Evolutionary conservation across 2,113 vertebrate genomes (phyloP).

Genomic region (Acanthochromis polyacanthus): DNA sequence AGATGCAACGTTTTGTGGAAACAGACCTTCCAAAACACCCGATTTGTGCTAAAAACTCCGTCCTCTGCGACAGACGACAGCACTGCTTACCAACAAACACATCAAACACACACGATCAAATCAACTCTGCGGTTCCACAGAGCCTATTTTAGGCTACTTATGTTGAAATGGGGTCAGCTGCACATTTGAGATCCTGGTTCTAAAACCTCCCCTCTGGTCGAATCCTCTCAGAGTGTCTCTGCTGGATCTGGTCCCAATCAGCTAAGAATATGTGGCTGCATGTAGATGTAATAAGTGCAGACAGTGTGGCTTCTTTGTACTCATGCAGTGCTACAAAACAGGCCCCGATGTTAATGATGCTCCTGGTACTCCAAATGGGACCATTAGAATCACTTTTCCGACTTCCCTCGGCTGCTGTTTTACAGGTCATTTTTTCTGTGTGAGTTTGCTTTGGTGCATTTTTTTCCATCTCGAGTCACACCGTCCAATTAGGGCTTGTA

Average conservation of each 20-base stretch:
- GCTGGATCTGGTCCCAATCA: constrained; percentile 67
- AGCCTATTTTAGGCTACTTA: constrained; percentile 72
- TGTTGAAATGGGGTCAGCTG: constrained; percentile 76
- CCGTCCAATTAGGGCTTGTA: background rate
- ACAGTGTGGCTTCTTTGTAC: background rate
- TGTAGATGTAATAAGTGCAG: constrained; percentile 12
- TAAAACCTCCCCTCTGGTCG: constrained; percentile 59
- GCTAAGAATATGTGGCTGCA: constrained; percentile 38
- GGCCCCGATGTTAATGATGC: background rate
- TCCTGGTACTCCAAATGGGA: background rate
- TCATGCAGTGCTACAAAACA: constrained; percentile 19
- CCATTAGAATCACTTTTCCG: background rate
- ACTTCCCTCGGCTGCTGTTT: background rate
- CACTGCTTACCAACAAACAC: constrained; percentile 40
- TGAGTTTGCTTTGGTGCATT: constrained; percentile 2
- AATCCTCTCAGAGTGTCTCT: constrained; percentile 63
- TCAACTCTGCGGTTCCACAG: constrained; percentile 20
- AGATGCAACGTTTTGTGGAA: constrained; percentile 7
- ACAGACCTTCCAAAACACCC: background rate
- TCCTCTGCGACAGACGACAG: background rate
- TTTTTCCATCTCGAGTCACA: background rate
- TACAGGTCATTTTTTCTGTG: background rate
- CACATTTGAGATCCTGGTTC: constrained; percentile 74
- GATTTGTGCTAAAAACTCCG: constrained; percentile 13
- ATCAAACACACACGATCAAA: constrained; percentile 38